These are phyloP conservation scores for Parapsyche elsis DNA, from an alignment of 1,140 invertebrate species.

Conservation along the genomic window DNA sequence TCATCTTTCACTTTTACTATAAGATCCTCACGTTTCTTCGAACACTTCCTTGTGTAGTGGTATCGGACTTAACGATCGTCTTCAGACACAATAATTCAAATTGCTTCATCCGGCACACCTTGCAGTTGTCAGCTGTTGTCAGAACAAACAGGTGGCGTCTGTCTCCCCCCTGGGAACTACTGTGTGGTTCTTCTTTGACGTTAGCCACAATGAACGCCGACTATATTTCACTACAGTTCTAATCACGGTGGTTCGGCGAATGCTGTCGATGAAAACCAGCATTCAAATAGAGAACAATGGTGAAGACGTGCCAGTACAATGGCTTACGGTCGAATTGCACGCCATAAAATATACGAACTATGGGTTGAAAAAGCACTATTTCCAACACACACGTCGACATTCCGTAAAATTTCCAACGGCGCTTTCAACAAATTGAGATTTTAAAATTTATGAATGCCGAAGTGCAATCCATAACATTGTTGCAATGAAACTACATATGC, in stretches of 20 bases:
- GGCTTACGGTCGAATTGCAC: constrained; percentile 10
- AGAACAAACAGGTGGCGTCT: constrained; percentile 24
- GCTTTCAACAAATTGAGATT: neutral
- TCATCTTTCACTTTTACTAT: neutral
- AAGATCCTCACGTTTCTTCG: neutral
- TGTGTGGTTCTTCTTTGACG: no score
- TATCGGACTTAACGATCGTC: neutral
- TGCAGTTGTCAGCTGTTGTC: constrained; percentile 39
- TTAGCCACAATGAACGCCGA: neutral
- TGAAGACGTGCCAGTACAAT: neutral
- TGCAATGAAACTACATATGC: neutral
- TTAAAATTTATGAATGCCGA: neutral
- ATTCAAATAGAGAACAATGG: constrained; percentile 21
- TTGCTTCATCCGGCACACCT: constrained; percentile 22
- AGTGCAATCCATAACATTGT: neutral
- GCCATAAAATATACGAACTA: neutral
- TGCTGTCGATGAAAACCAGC: constrained; percentile 7
- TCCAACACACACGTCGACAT: neutral
- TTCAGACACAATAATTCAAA: neutral
- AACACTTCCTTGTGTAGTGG: neutral
- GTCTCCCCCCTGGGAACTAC: neutral
- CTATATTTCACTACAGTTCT: neutral
- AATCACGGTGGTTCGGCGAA: neutral
- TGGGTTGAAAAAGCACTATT: neutral
- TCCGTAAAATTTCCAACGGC: neutral